Percentiles rank a stretch among this genome's conserved stretches.
Evolutionary conservation across 1,140 invertebrate species (phyloP).

Genomic region (Drosophila triauraria): DNA sequence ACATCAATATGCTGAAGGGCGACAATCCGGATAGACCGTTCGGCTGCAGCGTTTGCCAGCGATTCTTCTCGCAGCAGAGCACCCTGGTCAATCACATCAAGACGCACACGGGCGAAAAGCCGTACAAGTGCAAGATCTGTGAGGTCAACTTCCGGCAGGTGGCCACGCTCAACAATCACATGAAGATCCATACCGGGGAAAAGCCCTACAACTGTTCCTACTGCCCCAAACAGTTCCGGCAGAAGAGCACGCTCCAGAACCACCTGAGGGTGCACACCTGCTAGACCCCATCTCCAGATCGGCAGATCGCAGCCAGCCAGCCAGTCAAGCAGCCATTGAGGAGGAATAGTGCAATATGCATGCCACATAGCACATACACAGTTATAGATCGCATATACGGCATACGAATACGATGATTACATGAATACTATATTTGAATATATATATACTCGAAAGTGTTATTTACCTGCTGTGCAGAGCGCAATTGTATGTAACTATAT

Average conservation of each 20-base stretch:
- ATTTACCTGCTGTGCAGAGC: constrained; percentile 85
- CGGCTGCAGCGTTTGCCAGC: constrained; percentile 80
- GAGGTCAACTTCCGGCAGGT: constrained; percentile 82
- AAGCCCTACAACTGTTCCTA: constrained; percentile 85
- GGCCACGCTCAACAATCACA: constrained; percentile 84
- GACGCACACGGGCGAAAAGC: constrained; percentile 84
- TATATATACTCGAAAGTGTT: constrained; percentile 83
- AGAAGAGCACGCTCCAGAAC: constrained; percentile 83
- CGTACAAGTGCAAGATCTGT: constrained; percentile 84
- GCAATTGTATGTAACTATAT: constrained; percentile 82
- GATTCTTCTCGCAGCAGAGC: constrained; percentile 84
- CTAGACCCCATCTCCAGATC: constrained; percentile 38
- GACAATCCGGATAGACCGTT: constrained; percentile 84
- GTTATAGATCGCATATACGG: constrained; percentile 49
- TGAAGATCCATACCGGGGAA: constrained; percentile 85
- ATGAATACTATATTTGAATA: constrained; percentile 70
- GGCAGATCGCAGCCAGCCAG: constrained; percentile 29
- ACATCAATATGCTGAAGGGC: constrained; percentile 73
- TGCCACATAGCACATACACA: constrained; percentile 56
- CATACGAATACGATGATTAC: constrained; percentile 55
- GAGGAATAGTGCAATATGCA: constrained; percentile 77
- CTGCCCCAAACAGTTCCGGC: constrained; percentile 84
- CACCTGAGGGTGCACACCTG: constrained; percentile 83
- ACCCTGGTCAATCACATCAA: constrained; percentile 84
- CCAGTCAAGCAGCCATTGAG: constrained; percentile 68